Evolutionary conservation across 2,113 vertebrate species (phyloP), one percentile per base, ranked within the genome.

Genomic region (Vicugna pacos): DNA sequence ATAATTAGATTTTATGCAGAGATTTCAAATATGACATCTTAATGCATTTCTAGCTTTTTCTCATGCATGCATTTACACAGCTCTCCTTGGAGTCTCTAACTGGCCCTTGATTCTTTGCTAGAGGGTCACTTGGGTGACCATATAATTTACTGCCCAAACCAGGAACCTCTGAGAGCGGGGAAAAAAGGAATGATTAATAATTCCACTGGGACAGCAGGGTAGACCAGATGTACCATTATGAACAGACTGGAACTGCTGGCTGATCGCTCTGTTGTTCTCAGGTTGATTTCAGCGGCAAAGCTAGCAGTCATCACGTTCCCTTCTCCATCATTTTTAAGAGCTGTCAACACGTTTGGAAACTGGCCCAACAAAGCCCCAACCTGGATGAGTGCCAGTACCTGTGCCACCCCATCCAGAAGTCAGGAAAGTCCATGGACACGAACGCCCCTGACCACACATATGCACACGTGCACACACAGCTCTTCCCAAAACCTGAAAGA

Each of bases 371-470:
- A 67, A 87, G 67, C 20, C 26, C 17, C 32, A 32, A 62, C 2
- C 38, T 46, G 8, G 32, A 54, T 58, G 62, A 72, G 12, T 67
- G 60, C 48, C 54, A 46, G 89, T 6, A 17, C 46, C 12, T 1
- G 19, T 8, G 5, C 32, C 14, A 8, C 0, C 10, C 30, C 13
- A n/a, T 17, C 15, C 28, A 8, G 46, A n/a, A 38, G 20, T 72
- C 38, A 76, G 72, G 22, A 22, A 7, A 52, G 16, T 62, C 38
- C 26, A 17, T 0, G 38, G 1, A 52, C 30, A 22, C 0, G 7
- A 20, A 83, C 3, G 60, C 6, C 6, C 3, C 22, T 10, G 0
- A 17, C 13, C 46, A n/a, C 35, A 20, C 35, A 11, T 4, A 32
- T 20, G 6, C 9, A 15, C 17, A 38, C 4, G 2, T 32, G 11